A percentile compares a stretch with the other conserved stretches of the same genome.
Evolutionary conservation across 2,797 vertebrate species (phyloP).

Genomic region (Gallinago stenura): DNA sequence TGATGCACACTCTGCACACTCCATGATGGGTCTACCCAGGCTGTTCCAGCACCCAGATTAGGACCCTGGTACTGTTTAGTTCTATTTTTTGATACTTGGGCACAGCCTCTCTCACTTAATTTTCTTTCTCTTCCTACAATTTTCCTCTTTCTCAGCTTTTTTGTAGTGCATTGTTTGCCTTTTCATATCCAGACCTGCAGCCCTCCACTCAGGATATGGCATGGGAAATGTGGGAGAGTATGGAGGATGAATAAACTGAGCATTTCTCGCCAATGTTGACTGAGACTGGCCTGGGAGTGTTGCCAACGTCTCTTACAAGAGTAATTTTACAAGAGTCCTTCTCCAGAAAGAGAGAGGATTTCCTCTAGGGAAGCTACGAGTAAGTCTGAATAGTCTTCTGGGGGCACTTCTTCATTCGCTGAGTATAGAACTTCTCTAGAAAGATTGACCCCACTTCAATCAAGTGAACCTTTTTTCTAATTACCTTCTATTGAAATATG

Average conservation of each 20-base stretch:
- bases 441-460: background rate
- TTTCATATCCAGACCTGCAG: background rate
- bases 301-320: background rate
- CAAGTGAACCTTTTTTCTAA: background rate
- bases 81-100: rapidly evolving
- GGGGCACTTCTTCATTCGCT: background rate
- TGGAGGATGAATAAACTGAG: background rate
- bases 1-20: background rate
- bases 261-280: background rate
- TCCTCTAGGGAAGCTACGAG: background rate
- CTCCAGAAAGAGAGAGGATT: background rate
- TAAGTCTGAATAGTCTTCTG: background rate
- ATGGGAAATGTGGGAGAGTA: background rate
- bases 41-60: background rate
- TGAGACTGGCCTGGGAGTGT: background rate
- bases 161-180: background rate
- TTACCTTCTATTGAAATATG: background rate
- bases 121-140: background rate
- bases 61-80: background rate
- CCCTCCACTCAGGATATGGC: background rate
- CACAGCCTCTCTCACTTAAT: background rate
- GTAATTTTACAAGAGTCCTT: background rate
- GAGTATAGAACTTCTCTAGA: background rate
- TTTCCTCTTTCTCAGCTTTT: background rate
- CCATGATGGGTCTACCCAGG: background rate